A percentile compares a stretch with the other conserved stretches of the same genome.
phyloP scores from a whole-genome alignment of 2,113 vertebrate species.

The Zapornia atra region DNA sequence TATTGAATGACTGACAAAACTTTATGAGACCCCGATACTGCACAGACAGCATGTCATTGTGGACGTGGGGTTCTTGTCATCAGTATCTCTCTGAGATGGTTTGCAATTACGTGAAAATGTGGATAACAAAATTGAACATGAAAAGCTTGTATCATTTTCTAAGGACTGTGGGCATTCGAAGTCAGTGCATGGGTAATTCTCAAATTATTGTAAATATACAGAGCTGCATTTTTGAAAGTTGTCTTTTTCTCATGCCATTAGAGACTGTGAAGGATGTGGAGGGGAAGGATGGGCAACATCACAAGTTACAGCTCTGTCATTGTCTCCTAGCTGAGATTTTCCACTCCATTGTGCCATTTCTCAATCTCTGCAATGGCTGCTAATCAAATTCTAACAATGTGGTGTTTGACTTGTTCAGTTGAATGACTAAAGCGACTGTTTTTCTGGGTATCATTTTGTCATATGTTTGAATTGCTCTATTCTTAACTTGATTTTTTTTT shows the following conservation, averaged over 20 bases:
- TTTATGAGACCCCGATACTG: neutral
- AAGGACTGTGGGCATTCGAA: neutral
- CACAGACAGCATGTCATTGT: neutral
- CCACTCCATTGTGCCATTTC: neutral
- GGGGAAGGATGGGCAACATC: neutral
- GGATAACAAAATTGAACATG: neutral
- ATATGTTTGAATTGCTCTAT: constrained; percentile 31
- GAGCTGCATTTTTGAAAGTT: neutral
- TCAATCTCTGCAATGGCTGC: neutral
- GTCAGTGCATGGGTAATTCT: neutral
- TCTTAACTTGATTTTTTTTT: neutral
- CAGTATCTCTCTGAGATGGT: neutral
- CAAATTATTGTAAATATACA: neutral
- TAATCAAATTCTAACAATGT: neutral
- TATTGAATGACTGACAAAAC: neutral
- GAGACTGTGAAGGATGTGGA: neutral
- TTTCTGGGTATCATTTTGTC: neutral
- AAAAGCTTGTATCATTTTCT: neutral
- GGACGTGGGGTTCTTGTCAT: neutral
- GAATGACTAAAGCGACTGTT: constrained; percentile 14
- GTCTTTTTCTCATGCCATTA: neutral
- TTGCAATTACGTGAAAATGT: neutral
- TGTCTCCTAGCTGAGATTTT: neutral
- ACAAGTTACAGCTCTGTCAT: neutral
- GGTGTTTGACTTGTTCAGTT: neutral